Evolutionary conservation across 1,140 invertebrate species (phyloP), one percentile per base, ranked within the genome.

Genomic region (Brachionus sp.): DNA sequence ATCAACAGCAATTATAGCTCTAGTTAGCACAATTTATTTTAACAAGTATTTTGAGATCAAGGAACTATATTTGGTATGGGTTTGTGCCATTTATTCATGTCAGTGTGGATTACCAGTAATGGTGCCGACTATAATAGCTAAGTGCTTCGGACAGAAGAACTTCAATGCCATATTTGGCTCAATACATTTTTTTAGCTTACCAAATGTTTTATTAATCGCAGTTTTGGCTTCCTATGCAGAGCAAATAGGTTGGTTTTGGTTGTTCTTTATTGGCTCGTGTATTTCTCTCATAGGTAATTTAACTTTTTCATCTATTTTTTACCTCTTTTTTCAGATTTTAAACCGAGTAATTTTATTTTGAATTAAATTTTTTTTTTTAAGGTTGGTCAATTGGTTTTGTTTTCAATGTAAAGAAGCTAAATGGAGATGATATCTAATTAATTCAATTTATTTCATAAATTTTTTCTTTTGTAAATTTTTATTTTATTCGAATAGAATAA

Each of bases 91-190:
- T 25, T 62, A 33, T 33, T 78, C 25, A 0, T 53, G 25, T 29
- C 53, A 53, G 29, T 78, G 75, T 23, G 75, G 75, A 33, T 13
- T 78, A 7, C 53, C 44, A 6, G 75, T 78, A 4, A 78, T 78
- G 23, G 6, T 78, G 1, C 75, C 75, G 16, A 78, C 75, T 3
- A 39, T 29, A 33, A 78, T 39, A 16, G 75, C 75, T 33, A 78
- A 78, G 37, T 33, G 46, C 37, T 78, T 78, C n/a, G 75, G 75
- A 35, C 44, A 53, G 37, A 78, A 78, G 44, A 78, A 78, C 19
- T 78, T 78, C 29, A 78, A 42, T 25, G 75, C 75, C 42, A 78
- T 78, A 33, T 62, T 46, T 33, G 75, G 75, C 3, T 62, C 53
- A 29, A 62, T 39, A 37, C 44, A 53, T 50, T 23, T 78, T 37